Evolutionary conservation across 1,140 invertebrate species (phyloP), one percentile per base, ranked within the genome.

Genomic region (Nylanderia fulva): DNA sequence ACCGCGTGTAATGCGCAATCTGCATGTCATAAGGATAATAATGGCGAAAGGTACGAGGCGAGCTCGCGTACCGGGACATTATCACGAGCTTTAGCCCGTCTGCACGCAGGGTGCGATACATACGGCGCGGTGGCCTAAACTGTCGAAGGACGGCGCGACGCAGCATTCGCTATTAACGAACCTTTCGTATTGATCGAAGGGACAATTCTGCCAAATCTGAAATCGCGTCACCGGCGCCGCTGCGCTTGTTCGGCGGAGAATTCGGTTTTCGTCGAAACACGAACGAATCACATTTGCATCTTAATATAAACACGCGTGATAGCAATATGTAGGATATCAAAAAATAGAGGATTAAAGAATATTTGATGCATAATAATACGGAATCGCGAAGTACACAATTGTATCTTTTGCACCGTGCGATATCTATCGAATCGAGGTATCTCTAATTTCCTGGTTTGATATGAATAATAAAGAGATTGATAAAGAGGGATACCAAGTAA

Each of bases 21-120:
- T 85, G 74, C 83, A 85, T 85, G 61, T 85, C 83, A 85, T 64
- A 64, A 85, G 72, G 83, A 85, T 79, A 79, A 77, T 85, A 85
- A 85, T 80, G 74, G 61, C 75, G 45, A 84, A 84, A 84, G 80
- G 56, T 71, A 64, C 56, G 54, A 54, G 3, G 68, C 58, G 24
- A 84, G 69, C 80, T 74, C 45, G 80, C 45, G 80, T 84, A 52
- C 42, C 29, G 39, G 58, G 71, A 74, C 45, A 45, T 84, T 84
- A 84, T 75, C 71, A 52, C 29, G 69, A 61, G 80, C 69, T 84
- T 83, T 63, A 75, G 27, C 39, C 15, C 52, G 29, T 58, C 24
- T 24, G 27, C 64, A 21, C 42, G 29, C 77, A 33, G 9, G 39
- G 15, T 39, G 48, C 60, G 63, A 84, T 84, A 33, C 45, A 69